phyloP scores from a whole-genome alignment of 2,888 invertebrate species.

The Philopedon plagiatum region DNA sequence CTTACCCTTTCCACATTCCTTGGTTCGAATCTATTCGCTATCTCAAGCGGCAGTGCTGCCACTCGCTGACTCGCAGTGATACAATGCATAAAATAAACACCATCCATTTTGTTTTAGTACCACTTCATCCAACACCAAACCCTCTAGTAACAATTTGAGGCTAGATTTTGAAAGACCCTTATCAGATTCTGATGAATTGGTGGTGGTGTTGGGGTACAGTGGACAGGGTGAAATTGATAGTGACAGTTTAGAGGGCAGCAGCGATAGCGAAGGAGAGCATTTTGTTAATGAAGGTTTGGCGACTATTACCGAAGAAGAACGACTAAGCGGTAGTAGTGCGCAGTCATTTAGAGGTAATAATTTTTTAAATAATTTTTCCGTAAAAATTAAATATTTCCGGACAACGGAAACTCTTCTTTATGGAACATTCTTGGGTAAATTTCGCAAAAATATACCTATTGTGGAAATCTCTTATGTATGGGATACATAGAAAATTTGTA shows the following conservation, averaged over 20 bases:
- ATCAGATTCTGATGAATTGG: slow-evolving; percentile 32
- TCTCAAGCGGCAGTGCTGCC: too few species aligned
- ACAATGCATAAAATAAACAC: too few species aligned
- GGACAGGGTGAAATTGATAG: slow-evolving; percentile 47
- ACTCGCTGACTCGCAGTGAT: too few species aligned
- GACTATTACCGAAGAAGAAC: slow-evolving; percentile 67
- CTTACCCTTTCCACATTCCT: too few species aligned
- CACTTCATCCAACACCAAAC: slow-evolving; percentile 6
- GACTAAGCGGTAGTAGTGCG: slow-evolving; percentile 59
- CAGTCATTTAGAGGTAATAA: slow-evolving; percentile 57
- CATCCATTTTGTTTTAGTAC: not conserved
- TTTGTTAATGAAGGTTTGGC: slow-evolving; percentile 64
- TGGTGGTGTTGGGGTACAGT: slow-evolving; percentile 34
- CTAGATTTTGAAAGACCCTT: slow-evolving; percentile 27
- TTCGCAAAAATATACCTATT: too few species aligned
- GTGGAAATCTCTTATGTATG: too few species aligned
- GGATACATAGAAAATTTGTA: too few species aligned
- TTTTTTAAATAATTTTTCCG: too few species aligned
- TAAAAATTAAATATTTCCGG: too few species aligned
- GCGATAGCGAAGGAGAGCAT: slow-evolving; percentile 62
- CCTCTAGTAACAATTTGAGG: slow-evolving; percentile 10
- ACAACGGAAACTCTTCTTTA: too few species aligned
- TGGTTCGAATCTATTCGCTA: too few species aligned
- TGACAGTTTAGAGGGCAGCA: slow-evolving; percentile 58
- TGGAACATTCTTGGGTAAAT: too few species aligned